phyloP scores from a whole-genome alignment of 53 echinoderm and acorn worm genomes.

The Luidia sarsii region DNA sequence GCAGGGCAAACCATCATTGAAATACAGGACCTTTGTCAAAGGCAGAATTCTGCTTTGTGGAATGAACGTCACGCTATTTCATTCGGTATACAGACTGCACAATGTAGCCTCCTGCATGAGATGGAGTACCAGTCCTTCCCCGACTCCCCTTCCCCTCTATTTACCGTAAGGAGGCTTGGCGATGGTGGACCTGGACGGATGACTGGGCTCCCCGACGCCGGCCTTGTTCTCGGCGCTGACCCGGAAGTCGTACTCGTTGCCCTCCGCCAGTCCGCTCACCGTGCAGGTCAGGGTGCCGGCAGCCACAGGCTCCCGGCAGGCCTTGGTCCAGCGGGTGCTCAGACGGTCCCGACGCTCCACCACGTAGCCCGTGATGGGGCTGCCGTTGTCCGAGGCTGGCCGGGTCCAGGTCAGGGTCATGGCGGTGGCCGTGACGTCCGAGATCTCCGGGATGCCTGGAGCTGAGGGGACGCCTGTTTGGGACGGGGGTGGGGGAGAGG shows the following conservation, averaged over 20 bases:
- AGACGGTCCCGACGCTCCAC: constrained; percentile 76
- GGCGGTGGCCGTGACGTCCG: constrained; percentile 68
- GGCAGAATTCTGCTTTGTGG: too few relatives aligned
- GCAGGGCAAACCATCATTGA: too few relatives aligned
- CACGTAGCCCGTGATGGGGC: constrained; percentile 74
- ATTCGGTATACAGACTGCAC: too few relatives aligned
- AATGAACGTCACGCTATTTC: too few relatives aligned
- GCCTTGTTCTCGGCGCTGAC: constrained; percentile 94
- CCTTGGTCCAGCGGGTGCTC: constrained; percentile 74
- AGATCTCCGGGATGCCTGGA: constrained; percentile 71
- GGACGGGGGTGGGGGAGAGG: neutral
- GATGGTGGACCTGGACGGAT: constrained; percentile 59
- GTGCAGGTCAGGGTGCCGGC: constrained; percentile 54
- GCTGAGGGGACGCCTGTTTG: constrained; percentile 80
- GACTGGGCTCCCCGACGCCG: constrained; percentile 84
- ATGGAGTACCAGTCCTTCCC: too few relatives aligned
- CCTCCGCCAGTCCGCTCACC: constrained; percentile 77
- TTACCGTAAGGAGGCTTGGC: constrained; percentile 96
- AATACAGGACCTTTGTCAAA: too few relatives aligned
- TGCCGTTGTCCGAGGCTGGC: constrained; percentile 79
- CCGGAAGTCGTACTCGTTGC: constrained; percentile 88
- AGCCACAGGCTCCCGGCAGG: constrained; percentile 59
- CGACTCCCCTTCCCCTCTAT: too few relatives aligned
- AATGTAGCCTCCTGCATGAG: too few relatives aligned
- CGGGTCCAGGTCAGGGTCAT: constrained; percentile 73